Evolutionary conservation across 2,888 invertebrate genomes (phyloP).

Genomic region (Zaprionus obscuricornis): DNA sequence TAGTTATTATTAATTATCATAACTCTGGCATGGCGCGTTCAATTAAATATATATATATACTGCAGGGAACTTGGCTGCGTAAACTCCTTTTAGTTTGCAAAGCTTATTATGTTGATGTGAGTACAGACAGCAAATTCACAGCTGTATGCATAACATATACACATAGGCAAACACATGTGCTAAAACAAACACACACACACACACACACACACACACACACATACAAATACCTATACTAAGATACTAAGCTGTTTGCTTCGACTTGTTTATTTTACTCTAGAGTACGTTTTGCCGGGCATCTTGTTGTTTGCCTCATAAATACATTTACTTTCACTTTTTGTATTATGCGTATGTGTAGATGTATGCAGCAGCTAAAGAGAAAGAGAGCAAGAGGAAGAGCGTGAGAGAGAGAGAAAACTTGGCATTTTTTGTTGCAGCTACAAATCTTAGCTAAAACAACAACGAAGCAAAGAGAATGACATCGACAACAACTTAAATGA

Average conservation of each 20-base stretch:
- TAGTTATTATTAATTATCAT: neutral
- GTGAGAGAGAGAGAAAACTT: too few relatives aligned
- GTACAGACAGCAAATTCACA: conserved; percentile 1
- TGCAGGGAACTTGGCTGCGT: neutral
- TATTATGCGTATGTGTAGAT: too few relatives aligned
- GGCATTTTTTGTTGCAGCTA: conserved; percentile 63
- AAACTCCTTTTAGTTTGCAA: conserved; percentile 36
- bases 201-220: neutral
- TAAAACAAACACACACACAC: too few relatives aligned
- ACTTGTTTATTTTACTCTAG: conserved; percentile 67
- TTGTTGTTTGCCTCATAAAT: conserved; percentile 61
- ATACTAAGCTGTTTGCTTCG: conserved; percentile 17
- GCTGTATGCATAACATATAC: conserved; percentile 4
- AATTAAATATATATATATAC: neutral
- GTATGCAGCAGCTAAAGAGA: too few relatives aligned
- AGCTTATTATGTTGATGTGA: conserved; percentile 40
- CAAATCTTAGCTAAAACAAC: conserved; percentile 65
- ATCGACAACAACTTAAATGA: conserved; percentile 78
- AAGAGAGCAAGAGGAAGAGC: too few relatives aligned
- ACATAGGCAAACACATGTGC: too few relatives aligned
- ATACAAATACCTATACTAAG: conserved; percentile 11
- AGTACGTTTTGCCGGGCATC: conserved; percentile 54
- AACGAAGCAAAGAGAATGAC: conserved; percentile 59
- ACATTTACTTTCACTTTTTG: conserved; percentile 73
- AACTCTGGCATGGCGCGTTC: neutral